These are phyloP conservation scores for Lymantria monacha DNA, from an alignment of 2,888 invertebrate genomes.

Conservation along the genomic window DNA sequence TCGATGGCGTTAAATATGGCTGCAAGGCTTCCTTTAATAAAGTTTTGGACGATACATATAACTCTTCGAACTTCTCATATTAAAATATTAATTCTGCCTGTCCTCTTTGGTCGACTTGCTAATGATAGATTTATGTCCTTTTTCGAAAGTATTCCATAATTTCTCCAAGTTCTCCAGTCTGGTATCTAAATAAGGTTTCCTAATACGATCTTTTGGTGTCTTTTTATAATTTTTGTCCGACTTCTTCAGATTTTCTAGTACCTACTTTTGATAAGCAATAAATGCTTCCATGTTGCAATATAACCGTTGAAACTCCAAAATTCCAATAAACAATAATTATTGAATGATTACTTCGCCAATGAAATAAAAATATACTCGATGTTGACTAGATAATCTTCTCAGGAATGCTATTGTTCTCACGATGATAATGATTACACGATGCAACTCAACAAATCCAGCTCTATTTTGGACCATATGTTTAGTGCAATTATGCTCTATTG, in stretches of 20 bases:
- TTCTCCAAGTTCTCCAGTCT: neutral
- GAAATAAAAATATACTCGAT: too few species aligned
- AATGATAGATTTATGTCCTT: too few species aligned
- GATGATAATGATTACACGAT: too few species aligned
- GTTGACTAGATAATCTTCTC: too few species aligned
- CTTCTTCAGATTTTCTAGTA: too few species aligned
- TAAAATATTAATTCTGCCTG: neutral
- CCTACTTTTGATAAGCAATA: neutral
- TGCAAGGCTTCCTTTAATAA: neutral
- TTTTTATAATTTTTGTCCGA: slow-evolving; percentile 3
- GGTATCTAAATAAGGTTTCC: slow-evolving; percentile 3
- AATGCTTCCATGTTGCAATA: neutral
- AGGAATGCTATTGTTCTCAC: too few species aligned
- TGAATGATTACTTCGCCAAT: too few species aligned
- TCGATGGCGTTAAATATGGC: neutral
- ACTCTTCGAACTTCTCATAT: neutral
- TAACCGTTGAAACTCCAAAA: too few species aligned
- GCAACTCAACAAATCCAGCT: too few species aligned
- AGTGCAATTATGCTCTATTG: too few species aligned
- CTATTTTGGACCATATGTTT: too few species aligned
- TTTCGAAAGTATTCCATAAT: neutral
- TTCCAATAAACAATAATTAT: too few species aligned
- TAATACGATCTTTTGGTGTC: slow-evolving; percentile 3
- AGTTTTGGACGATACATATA: neutral
- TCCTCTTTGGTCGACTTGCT: neutral